phyloP scores from a whole-genome alignment of 2,888 invertebrate genomes.

The Pristionchus maxplancki region DNA sequence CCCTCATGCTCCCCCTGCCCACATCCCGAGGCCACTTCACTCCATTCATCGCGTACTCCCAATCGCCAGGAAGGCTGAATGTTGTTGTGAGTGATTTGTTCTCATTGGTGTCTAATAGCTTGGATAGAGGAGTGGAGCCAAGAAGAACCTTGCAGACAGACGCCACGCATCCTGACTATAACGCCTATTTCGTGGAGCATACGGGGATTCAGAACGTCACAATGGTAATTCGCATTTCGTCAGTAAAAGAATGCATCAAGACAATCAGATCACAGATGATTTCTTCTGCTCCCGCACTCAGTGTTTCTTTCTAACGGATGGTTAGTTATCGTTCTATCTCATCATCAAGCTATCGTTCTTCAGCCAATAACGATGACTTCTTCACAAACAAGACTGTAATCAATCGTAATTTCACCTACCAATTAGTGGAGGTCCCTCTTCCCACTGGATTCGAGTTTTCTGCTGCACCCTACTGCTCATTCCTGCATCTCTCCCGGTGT shows the following conservation, averaged over 20 bases:
- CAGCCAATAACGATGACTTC: neutral
- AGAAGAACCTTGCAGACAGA: slow-evolving; percentile 20
- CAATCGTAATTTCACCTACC: neutral
- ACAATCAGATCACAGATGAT: slow-evolving; percentile 12
- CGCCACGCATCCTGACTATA: neutral
- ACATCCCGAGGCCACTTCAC: neutral
- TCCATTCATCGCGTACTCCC: neutral
- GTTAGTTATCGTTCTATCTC: neutral
- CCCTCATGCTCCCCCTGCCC: neutral
- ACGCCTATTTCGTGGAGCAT: neutral
- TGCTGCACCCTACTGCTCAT: neutral
- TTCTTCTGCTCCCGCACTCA: neutral
- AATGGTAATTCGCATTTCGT: neutral
- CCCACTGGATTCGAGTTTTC: neutral
- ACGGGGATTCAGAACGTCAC: neutral
- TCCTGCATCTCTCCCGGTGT: neutral
- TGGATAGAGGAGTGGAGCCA: too few relatives aligned
- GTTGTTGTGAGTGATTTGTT: neutral
- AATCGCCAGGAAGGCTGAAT: neutral
- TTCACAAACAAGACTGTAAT: neutral
- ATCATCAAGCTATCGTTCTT: neutral
- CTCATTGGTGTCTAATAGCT: neutral
- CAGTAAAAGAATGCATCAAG: too few relatives aligned
- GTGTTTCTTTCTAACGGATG: neutral
- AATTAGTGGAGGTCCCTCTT: neutral